Conservation (phyloP, 1,140 invertebrate species). For the Anthonomus grandis region DNA sequence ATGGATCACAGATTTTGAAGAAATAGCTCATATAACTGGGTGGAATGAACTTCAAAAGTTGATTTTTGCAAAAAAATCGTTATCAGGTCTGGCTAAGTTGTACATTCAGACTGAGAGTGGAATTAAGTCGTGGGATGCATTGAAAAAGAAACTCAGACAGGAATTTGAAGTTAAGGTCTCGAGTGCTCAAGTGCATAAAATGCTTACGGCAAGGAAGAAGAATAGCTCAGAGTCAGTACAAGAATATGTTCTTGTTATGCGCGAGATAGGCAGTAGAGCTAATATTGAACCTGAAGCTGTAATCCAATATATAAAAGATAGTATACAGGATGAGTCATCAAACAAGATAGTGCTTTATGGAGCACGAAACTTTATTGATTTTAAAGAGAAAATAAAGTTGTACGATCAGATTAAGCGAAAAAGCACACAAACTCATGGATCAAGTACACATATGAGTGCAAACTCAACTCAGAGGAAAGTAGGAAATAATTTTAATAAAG, state of each 20-base stretch:
- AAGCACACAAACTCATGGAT: too few species aligned
- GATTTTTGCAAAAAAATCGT: slow-evolving; percentile 31
- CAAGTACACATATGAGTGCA: neutral
- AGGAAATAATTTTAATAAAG: slow-evolving; percentile 5
- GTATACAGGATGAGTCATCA: slow-evolving; percentile 16
- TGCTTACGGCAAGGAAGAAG: neutral
- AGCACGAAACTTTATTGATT: slow-evolving; percentile 16
- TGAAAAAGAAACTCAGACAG: neutral
- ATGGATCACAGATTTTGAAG: slow-evolving; percentile 37
- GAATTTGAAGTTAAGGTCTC: neutral
- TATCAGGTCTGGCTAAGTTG: slow-evolving; percentile 28
- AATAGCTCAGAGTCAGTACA: slow-evolving; percentile 10
- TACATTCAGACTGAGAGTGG: slow-evolving; percentile 20
- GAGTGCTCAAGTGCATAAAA: slow-evolving; percentile 4
- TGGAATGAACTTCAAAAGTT: slow-evolving; percentile 36
- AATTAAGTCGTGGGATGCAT: neutral
- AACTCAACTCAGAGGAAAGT: neutral
- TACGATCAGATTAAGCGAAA: neutral
- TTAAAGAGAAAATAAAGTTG: slow-evolving; percentile 25
- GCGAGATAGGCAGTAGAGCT: neutral
- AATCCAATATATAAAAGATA: slow-evolving; percentile 40
- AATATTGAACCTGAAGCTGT: slow-evolving; percentile 25
- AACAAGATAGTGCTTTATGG: slow-evolving; percentile 23
- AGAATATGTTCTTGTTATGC: slow-evolving; percentile 33
- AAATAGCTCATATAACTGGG: slow-evolving; percentile 24